Evolutionary conservation across 2,797 vertebrate species (phyloP).

Genomic region (Fratercula arctica): DNA sequence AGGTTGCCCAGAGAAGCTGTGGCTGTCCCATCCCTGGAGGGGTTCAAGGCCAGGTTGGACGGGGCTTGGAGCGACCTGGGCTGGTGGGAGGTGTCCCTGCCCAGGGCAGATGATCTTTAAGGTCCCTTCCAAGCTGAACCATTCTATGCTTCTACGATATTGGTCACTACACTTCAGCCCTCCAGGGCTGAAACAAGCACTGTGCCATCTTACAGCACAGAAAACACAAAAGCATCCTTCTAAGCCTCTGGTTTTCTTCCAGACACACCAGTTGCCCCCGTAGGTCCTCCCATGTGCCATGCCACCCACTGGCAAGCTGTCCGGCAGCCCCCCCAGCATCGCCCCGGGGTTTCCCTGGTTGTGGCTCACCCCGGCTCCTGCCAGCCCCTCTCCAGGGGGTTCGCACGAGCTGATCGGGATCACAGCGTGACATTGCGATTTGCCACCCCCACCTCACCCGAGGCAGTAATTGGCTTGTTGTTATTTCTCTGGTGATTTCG

Average conservation of each 20-base stretch:
- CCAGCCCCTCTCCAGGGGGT: fast-evolving
- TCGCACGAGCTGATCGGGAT: not conserved
- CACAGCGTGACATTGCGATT: fast-evolving
- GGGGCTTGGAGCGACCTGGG: no score
- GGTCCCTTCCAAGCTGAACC: no score
- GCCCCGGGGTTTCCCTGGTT: not conserved
- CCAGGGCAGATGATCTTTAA: no score
- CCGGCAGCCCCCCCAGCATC: not conserved
- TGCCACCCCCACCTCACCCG: not conserved
- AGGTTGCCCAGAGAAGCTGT: no score
- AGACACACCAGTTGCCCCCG: not conserved
- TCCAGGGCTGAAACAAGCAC: not conserved
- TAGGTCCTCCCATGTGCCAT: not conserved
- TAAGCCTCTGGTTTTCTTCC: not conserved
- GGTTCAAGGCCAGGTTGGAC: no score
- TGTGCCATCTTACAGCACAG: fast-evolving
- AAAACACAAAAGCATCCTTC: not conserved
- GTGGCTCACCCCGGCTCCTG: not conserved
- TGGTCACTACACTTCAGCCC: not conserved
- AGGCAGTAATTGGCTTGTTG: not conserved
- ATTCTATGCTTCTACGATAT: no score
- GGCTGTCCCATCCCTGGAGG: no score
- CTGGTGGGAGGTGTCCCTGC: no score
- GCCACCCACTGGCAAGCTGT: not conserved
- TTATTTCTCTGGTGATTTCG: not conserved